Conservation (phyloP, 53 echinoderm and acorn worm genomes). For the Echinarachnius parma region DNA sequence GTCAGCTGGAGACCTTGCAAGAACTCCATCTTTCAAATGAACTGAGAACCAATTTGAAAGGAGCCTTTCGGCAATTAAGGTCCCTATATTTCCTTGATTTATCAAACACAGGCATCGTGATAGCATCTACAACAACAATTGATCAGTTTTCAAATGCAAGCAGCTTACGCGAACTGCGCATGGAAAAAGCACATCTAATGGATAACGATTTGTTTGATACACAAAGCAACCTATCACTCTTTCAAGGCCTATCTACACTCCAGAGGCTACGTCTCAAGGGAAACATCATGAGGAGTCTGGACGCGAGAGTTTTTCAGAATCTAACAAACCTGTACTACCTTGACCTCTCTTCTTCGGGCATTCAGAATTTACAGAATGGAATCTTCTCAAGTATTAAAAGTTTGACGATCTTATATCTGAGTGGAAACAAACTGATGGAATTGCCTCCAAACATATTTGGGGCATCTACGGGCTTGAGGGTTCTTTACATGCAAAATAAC, state of each 20-base stretch:
- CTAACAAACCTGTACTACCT: neutral
- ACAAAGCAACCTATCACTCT: neutral
- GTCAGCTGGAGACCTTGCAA: neutral
- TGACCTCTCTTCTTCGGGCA: neutral
- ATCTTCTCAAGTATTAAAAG: neutral
- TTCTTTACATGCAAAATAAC: slow-evolving; percentile 9
- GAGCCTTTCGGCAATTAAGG: neutral
- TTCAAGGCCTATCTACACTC: neutral
- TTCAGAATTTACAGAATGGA: neutral
- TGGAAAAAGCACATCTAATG: neutral
- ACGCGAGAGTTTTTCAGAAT: neutral
- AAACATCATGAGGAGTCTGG: neutral
- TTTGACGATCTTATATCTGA: neutral
- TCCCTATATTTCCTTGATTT: neutral
- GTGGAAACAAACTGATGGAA: slow-evolving; percentile 1
- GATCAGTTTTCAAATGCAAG: neutral
- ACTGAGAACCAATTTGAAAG: neutral
- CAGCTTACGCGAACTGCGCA: slow-evolving; percentile 2
- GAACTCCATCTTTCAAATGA: neutral
- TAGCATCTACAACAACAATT: neutral
- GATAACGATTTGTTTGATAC: neutral
- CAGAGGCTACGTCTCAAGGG: neutral
- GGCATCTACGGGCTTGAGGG: neutral
- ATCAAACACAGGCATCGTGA: neutral
- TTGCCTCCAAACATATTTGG: neutral